Conservation (phyloP, 2,113 vertebrate genomes). For the Epinephelus moara region DNA sequence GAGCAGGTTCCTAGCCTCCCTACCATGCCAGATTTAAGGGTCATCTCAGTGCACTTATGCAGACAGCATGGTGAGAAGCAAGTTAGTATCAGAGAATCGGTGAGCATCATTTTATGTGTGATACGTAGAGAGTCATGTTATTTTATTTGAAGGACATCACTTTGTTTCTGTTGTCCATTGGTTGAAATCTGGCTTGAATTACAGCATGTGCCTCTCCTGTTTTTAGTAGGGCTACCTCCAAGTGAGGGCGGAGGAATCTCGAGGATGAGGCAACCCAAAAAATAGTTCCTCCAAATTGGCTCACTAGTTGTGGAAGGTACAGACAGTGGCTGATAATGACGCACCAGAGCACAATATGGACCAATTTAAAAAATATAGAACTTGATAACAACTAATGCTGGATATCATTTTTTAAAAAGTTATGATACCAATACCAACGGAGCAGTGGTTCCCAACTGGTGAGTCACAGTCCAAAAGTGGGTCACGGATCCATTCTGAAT, state of each 20-base stretch:
- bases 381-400: too few species aligned
- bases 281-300: background rate
- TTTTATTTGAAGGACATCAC: slow-evolving; percentile 4
- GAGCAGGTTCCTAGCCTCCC: background rate
- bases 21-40: background rate
- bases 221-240: too few species aligned
- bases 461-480: too few species aligned
- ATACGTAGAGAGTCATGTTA: background rate
- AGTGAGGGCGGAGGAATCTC: too few species aligned
- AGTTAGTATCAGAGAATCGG: background rate
- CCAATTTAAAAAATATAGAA: too few species aligned
- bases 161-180: background rate
- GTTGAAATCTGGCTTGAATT: background rate
- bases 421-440: too few species aligned
- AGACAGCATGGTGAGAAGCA: background rate
- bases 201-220: background rate
- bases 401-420: too few species aligned
- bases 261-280: too few species aligned
- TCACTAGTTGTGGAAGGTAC: background rate
- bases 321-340: background rate
- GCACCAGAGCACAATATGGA: background rate
- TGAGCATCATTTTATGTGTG: background rate
- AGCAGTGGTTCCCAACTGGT: too few species aligned
- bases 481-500: too few species aligned
- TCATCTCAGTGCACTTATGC: background rate